Evolutionary conservation across 1,140 invertebrate species (phyloP).

Genomic region (Euschistus heros): DNA sequence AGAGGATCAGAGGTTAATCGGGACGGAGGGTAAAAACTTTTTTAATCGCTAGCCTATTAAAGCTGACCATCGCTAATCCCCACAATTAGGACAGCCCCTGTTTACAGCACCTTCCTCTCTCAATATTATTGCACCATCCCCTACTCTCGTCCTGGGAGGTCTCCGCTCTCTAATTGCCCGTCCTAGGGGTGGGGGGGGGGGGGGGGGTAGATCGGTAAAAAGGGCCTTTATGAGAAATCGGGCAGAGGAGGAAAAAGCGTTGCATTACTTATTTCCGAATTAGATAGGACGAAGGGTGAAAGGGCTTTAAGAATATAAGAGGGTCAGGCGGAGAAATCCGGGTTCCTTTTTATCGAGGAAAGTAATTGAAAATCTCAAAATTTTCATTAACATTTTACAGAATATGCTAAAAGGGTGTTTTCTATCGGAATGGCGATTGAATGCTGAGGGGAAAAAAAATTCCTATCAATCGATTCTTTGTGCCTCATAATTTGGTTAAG

Average conservation of each 20-base stretch:
- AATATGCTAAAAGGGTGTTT: too few species aligned
- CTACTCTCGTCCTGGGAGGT: not conserved
- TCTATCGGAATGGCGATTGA: too few species aligned
- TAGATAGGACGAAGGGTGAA: not conserved
- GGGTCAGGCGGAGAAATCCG: too few species aligned
- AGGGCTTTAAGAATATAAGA: too few species aligned
- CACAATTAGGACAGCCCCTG: slow-evolving; percentile 1
- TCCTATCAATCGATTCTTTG: too few species aligned
- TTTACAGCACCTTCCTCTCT: not conserved
- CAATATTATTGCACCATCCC: not conserved
- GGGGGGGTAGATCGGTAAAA: not conserved
- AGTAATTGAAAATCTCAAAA: too few species aligned
- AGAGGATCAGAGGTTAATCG: not conserved
- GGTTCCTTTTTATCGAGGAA: too few species aligned
- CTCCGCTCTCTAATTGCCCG: too few species aligned
- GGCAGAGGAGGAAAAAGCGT: not conserved
- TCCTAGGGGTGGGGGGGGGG: too few species aligned
- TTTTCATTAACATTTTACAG: too few species aligned
- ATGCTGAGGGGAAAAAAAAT: too few species aligned
- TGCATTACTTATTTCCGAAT: slow-evolving; percentile 10
- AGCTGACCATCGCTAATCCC: not conserved
- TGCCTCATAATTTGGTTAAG: too few species aligned
- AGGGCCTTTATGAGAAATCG: not conserved
- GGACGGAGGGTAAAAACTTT: not conserved
- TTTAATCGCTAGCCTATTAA: slow-evolving; percentile 1